phyloP scores from a whole-genome alignment of 2,113 vertebrate genomes.

The Myocastor coypus region DNA sequence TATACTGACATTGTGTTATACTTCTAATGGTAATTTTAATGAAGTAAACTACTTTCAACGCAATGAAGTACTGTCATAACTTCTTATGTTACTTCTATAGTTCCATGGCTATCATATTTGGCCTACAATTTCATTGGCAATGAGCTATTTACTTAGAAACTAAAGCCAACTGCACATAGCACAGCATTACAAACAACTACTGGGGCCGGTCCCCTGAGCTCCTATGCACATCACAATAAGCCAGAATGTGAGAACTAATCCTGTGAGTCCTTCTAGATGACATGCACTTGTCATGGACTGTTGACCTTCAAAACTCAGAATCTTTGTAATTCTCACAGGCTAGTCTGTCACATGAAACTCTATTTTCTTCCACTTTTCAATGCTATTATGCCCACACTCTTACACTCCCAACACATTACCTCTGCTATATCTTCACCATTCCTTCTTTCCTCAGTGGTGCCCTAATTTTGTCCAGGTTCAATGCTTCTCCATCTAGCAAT shows the following conservation, averaged over 20 bases:
- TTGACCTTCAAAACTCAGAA: neutral
- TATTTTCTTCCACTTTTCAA: neutral
- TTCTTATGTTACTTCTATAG: constrained; percentile 23
- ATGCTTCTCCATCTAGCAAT: neutral
- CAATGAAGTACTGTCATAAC: neutral
- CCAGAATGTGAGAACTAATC: neutral
- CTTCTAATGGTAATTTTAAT: constrained; percentile 47
- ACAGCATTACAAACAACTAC: neutral
- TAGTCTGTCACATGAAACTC: neutral
- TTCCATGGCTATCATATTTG: neutral
- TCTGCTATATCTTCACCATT: neutral
- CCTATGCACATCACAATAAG: neutral
- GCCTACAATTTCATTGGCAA: neutral
- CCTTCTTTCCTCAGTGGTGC: neutral
- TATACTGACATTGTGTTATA: neutral
- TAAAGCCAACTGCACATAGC: neutral
- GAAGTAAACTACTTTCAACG: constrained; percentile 40
- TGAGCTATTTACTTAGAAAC: constrained; percentile 33
- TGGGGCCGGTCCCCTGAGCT: neutral
- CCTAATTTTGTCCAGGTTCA: neutral
- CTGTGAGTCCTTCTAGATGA: neutral
- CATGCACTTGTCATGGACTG: neutral
- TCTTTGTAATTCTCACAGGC: neutral
- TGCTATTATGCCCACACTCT: neutral
- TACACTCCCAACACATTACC: neutral